Conservation (phyloP, 2,888 invertebrate genomes). For the Aporophyla lueneburgensis region DNA sequence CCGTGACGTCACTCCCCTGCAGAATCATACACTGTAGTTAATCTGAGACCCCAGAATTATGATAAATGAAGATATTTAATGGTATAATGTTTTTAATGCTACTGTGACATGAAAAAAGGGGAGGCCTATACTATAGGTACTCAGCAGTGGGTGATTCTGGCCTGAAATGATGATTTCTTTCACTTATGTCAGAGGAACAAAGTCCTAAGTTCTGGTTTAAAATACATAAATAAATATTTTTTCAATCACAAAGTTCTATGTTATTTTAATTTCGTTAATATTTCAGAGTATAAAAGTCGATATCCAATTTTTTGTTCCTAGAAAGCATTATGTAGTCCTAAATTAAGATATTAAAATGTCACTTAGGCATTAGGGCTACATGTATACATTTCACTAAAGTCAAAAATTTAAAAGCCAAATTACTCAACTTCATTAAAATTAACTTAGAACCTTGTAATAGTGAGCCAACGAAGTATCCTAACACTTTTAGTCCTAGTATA, state of each 20-base stretch:
- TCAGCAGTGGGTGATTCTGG: slow-evolving; percentile 17
- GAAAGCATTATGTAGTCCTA: slow-evolving; percentile 32
- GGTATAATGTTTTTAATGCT: slow-evolving; percentile 29
- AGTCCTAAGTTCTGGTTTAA: slow-evolving; percentile 24
- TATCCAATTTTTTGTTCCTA: slow-evolving; percentile 18
- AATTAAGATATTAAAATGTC: slow-evolving; percentile 33
- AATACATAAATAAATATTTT: slow-evolving; percentile 12
- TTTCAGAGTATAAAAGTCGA: slow-evolving; percentile 18
- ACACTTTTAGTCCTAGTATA: no score
- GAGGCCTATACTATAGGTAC: slow-evolving; percentile 21
- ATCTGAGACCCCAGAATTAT: slow-evolving; percentile 30
- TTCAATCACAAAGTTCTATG: slow-evolving; percentile 13
- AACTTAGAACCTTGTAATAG: slow-evolving; percentile 18
- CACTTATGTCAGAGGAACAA: slow-evolving; percentile 31
- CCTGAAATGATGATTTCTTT: slow-evolving; percentile 24
- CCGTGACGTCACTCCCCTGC: no score
- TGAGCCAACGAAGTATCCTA: slow-evolving; percentile 3
- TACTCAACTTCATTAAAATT: slow-evolving; percentile 22
- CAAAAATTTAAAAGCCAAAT: slow-evolving; percentile 12
- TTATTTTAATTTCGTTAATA: slow-evolving; percentile 20
- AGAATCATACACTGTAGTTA: slow-evolving; percentile 33
- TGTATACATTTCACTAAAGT: neutral
- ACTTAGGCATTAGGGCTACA: slow-evolving; percentile 8
- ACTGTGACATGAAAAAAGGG: slow-evolving; percentile 21
- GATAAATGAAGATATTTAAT: slow-evolving; percentile 23